Evolutionary conservation across 2,888 invertebrate genomes (phyloP).

Genomic region (Ormyrus labotus): DNA sequence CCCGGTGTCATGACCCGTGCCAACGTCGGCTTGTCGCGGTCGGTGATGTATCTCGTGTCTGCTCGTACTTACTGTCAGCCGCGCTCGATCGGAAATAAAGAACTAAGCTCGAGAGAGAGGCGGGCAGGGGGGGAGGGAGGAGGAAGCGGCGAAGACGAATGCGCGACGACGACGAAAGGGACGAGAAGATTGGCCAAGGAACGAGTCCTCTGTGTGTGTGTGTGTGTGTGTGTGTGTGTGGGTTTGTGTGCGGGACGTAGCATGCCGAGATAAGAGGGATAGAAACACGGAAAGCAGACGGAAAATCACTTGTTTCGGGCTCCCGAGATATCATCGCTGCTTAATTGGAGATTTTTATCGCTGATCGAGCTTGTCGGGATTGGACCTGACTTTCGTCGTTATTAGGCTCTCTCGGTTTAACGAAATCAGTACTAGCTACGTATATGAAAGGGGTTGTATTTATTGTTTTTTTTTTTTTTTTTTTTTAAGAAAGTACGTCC

Average conservation of each 20-base stretch:
- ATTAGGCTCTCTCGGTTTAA: too few species aligned
- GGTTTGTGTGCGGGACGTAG: background rate
- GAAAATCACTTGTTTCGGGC: background rate
- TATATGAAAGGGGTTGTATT: too few species aligned
- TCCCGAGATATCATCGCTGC: background rate
- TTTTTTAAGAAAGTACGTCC: too few species aligned
- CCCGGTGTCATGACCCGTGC: conserved; percentile 15
- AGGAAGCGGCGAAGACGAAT: background rate
- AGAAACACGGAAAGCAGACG: background rate
- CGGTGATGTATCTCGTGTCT: conserved; percentile 20
- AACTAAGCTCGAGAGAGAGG: too few species aligned
- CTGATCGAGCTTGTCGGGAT: too few species aligned
- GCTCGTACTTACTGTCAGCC: conserved; percentile 8
- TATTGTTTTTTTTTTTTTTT: too few species aligned
- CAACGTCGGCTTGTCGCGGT: background rate
- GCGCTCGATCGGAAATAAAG: too few species aligned
- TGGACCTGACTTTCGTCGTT: too few species aligned
- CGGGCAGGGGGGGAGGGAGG: background rate
- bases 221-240: too few species aligned
- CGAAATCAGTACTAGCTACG: too few species aligned
- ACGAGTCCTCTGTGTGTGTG: too few species aligned
- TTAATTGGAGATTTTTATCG: too few species aligned
- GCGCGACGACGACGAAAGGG: conserved; percentile 1
- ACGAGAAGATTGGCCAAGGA: background rate
- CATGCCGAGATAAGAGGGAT: background rate